These are phyloP conservation scores for Daphoenositta chrysoptera DNA, from an alignment of 2,113 vertebrate species.

Conservation along the genomic window DNA sequence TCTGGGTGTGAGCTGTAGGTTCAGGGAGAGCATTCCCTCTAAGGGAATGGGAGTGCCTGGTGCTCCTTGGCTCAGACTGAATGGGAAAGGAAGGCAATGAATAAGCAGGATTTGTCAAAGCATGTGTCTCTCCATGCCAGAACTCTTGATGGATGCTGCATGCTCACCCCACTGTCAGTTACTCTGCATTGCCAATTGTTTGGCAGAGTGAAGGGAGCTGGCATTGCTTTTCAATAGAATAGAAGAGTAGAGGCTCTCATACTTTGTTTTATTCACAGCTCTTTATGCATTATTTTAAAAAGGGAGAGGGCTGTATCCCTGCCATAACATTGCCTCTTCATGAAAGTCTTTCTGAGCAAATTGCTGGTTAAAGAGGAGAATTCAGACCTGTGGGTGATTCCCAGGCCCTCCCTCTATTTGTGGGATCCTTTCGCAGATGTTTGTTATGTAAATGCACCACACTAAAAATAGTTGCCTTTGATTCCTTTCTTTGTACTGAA, in stretches of 20 bases:
- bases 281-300: not conserved
- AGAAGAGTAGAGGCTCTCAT: not conserved
- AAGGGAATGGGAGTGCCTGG: not conserved
- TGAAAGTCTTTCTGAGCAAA: not conserved
- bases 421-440: constrained; percentile 43
- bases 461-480: constrained; percentile 72
- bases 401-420: constrained; percentile 58
- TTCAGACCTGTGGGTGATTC: constrained; percentile 44
- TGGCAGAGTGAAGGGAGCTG: not conserved
- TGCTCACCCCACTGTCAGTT: constrained; percentile 5
- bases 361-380: not conserved
- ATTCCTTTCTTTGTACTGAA: constrained; percentile 55
- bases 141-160: not conserved
- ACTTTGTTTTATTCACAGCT: not conserved
- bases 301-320: not conserved
- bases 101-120: constrained; percentile 27
- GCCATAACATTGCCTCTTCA: not conserved
- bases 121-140: not conserved
- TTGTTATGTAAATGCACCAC: constrained; percentile 62
- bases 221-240: not conserved
- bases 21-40: not conserved
- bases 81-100: not conserved
- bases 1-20: not conserved
- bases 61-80: constrained; percentile 11
- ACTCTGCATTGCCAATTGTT: not conserved